Evolutionary conservation across 92 coral and sea anemone species (phyloP).

Genomic region (Umimayanthus kanabou): DNA sequence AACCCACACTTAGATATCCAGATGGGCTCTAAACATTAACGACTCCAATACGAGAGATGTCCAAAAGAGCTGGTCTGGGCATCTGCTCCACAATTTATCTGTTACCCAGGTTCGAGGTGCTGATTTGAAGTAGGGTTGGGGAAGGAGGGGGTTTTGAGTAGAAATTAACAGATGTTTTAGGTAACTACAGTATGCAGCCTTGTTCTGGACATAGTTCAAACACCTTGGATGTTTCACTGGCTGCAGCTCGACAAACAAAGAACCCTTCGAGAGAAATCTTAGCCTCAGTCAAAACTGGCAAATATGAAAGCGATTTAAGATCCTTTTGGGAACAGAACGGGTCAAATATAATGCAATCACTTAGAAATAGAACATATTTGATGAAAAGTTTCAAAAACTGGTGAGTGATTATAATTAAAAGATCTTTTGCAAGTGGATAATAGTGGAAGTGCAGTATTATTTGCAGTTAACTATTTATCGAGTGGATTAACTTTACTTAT

Average conservation of each 20-base stretch:
- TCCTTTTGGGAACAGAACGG: background rate
- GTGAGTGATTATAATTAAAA: background rate
- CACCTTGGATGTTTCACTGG: background rate
- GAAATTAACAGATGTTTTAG: too few species aligned
- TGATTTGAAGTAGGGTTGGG: too few species aligned
- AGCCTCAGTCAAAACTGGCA: background rate
- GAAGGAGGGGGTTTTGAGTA: too few species aligned
- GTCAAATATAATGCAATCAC: background rate
- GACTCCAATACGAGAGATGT: background rate
- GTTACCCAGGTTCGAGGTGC: too few species aligned
- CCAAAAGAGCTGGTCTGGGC: background rate
- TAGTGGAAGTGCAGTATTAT: background rate
- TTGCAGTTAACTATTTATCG: background rate
- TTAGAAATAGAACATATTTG: background rate
- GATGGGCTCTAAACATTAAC: background rate
- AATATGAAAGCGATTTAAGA: background rate
- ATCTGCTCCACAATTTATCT: too few species aligned
- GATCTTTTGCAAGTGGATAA: background rate
- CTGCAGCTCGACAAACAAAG: background rate
- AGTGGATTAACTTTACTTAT: background rate
- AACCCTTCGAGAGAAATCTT: background rate
- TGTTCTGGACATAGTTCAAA: background rate
- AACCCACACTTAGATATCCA: too few species aligned
- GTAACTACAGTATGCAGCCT: too few species aligned
- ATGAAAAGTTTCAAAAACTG: background rate